Evolutionary conservation across 2,113 vertebrate genomes (phyloP).

Genomic region (Eurypyga helias): DNA sequence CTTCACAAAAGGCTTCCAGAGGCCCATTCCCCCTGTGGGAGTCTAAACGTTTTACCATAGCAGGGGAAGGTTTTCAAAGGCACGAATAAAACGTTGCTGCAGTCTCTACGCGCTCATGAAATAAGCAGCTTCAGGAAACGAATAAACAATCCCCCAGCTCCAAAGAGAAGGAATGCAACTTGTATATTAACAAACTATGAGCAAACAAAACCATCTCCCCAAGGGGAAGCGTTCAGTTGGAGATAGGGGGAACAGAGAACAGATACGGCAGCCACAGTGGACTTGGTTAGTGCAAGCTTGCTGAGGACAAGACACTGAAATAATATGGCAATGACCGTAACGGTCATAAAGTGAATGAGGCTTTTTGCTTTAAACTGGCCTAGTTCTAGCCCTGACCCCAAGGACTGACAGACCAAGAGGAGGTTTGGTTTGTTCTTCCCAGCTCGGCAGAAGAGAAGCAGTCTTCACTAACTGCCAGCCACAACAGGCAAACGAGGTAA

Average conservation of each 20-base stretch:
- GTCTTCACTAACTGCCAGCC: neutral
- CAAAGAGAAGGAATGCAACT: neutral
- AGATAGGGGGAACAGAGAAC: rapidly evolving
- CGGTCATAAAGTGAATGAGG: neutral
- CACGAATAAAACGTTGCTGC: rapidly evolving
- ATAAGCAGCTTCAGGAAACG: neutral
- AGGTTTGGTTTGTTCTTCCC: neutral
- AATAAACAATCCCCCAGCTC: neutral
- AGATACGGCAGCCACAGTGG: neutral
- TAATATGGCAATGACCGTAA: neutral
- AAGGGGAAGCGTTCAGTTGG: neutral
- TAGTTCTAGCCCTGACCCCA: neutral
- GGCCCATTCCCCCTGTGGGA: neutral
- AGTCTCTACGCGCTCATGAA: neutral
- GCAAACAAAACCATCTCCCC: neutral
- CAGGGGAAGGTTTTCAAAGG: neutral
- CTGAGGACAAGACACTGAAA: neutral
- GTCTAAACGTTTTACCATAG: neutral
- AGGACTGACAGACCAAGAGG: neutral
- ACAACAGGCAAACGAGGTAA: neutral
- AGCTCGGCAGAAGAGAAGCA: neutral
- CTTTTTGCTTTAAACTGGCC: neutral
- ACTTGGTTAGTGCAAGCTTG: neutral
- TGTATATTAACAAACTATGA: neutral
- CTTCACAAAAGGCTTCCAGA: neutral